These are phyloP conservation scores for Bothrops jararaca DNA, from an alignment of 2,113 vertebrate species.

Conservation along the genomic window DNA sequence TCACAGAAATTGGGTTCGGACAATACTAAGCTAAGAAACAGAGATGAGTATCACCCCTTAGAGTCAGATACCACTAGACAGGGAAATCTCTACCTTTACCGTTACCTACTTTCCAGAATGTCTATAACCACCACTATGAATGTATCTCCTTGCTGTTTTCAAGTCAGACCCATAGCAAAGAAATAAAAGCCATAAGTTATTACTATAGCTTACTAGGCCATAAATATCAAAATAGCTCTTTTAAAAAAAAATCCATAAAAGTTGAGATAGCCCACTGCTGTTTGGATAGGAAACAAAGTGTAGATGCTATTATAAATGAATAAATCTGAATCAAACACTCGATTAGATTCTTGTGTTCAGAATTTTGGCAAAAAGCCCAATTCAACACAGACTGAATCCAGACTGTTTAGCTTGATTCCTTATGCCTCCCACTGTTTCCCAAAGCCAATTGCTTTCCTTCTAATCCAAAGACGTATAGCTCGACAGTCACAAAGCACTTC, in stretches of 20 bases:
- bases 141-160: background rate
- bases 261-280: background rate
- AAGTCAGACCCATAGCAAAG: background rate
- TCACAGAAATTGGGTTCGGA: background rate
- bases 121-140: background rate
- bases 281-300: background rate
- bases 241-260: background rate
- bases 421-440: background rate
- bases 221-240: background rate
- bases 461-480: background rate
- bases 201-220: background rate
- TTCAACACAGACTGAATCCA: background rate
- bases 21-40: background rate
- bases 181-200: background rate
- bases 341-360: background rate
- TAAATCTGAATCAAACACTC: background rate
- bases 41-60: background rate
- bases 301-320: background rate
- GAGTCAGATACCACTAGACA: background rate
- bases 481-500: background rate
- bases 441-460: background rate
- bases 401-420: background rate
- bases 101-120: background rate
- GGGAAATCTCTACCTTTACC: background rate
- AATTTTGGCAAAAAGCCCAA: background rate